phyloP scores from a whole-genome alignment of 2,888 invertebrate species.

The Nephrotoma appendiculata region DNA sequence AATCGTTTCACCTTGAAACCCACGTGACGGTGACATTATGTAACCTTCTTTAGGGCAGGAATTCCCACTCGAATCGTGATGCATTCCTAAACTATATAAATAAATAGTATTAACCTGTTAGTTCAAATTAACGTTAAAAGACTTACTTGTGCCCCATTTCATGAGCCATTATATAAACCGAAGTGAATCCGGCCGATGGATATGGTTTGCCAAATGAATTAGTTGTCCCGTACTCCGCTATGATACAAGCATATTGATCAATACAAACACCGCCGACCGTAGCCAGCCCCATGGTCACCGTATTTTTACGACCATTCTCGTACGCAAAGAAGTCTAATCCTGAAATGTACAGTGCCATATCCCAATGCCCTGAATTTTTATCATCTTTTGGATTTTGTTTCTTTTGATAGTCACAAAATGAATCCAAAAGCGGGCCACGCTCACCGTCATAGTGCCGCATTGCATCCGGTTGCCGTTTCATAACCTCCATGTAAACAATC shows the following conservation, averaged over 20 bases:
- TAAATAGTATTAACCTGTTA: background rate
- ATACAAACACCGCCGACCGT: conserved; percentile 64
- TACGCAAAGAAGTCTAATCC: conserved; percentile 63
- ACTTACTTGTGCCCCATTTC: conserved; percentile 73
- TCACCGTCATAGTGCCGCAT: conserved; percentile 52
- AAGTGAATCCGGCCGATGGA: conserved; percentile 71
- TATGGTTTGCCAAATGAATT: conserved; percentile 62
- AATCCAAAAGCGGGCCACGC: conserved; percentile 49
- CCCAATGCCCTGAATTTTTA: conserved; percentile 59
- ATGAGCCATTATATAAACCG: conserved; percentile 68
- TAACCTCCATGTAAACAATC: conserved; percentile 53
- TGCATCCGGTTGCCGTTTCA: conserved; percentile 46
- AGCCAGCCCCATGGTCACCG: conserved; percentile 69
- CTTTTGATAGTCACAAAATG: conserved; percentile 58
- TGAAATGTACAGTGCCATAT: conserved; percentile 62
- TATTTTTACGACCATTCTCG: conserved; percentile 52
- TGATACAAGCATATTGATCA: conserved; percentile 57
- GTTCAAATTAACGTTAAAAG: background rate
- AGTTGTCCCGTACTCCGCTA: conserved; percentile 60
- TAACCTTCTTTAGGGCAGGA: conserved; percentile 59
- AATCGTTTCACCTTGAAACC: conserved; percentile 59
- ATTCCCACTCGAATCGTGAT: conserved; percentile 61
- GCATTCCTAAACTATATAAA: conserved; percentile 55
- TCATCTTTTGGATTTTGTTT: conserved; percentile 50
- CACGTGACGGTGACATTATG: conserved; percentile 70